phyloP scores from a whole-genome alignment of 2,797 vertebrate genomes.

The Mus spretus region DNA sequence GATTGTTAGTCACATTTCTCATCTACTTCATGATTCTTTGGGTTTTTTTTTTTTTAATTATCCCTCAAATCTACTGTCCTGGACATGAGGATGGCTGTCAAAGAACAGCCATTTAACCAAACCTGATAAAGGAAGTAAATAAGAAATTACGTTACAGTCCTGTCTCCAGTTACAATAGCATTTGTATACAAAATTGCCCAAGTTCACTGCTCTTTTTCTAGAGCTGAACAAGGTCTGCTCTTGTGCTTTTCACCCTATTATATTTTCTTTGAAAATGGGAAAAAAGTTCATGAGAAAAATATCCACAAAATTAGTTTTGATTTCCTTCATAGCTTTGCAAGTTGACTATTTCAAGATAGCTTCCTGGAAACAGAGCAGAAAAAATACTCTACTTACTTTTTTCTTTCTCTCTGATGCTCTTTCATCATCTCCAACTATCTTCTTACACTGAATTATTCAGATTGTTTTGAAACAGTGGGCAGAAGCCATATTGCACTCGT shows the following conservation, averaged over 20 bases:
- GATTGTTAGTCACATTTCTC: neutral
- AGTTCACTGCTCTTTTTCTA: neutral
- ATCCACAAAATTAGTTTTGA: neutral
- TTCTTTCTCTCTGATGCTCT: neutral
- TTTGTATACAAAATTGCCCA: neutral
- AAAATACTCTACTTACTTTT: neutral
- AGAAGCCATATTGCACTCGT: neutral
- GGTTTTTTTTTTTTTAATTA: neutral
- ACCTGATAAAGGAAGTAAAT: neutral
- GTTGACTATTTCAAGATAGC: neutral
- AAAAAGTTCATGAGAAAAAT: neutral
- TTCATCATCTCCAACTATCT: neutral
- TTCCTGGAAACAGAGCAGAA: neutral
- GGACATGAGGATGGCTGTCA: rapidly evolving
- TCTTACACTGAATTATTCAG: constrained; percentile 17
- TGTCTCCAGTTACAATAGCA: neutral
- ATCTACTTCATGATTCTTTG: neutral
- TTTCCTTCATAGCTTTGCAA: neutral
- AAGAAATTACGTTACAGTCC: rapidly evolving
- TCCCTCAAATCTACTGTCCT: neutral
- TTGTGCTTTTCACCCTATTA: neutral
- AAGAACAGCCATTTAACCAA: neutral
- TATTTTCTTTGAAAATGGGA: neutral
- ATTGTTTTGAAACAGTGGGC: neutral
- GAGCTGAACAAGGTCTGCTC: rapidly evolving